Evolutionary conservation across 2,797 vertebrate genomes (phyloP), one percentile per base, ranked within the genome.

Genomic region (Euthynnus affinis): DNA sequence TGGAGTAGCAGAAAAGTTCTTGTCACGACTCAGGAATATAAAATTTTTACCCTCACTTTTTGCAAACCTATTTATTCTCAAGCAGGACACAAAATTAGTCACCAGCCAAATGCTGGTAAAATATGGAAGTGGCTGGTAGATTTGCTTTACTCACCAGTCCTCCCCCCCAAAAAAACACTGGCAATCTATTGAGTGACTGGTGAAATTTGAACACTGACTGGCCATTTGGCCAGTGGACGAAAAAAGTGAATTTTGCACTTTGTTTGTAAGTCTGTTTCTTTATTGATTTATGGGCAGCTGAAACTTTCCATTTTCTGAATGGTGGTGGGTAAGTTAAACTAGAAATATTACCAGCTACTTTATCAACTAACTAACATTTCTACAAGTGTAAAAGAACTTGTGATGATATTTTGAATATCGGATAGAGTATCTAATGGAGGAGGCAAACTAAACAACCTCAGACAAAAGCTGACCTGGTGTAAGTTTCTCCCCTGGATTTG

Each of bases 401-500:
- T 56, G 56, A 5, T 49, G 17, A 40, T 70, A n/a, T 17, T 58
- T 44, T 15, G 25, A 6, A 51, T 22, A 29, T 14, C 3, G 37
- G 5, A 48, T 3, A 15, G 12, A 20, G 15, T 12, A 10, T 9
- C 53, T 59, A 53, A n/a, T 66, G 22, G 32, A 23, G 27, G 32
- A 12, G 18, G 37, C 29, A 15, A 25, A 63, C 44, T 13, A 18
- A 53, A 6, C 3, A 15, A 6, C 29, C 34, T 5, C 9, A 37
- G 3, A 29, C 23, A 46, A 29, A 66, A 56, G 8, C 12, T 10
- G 5, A 17, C 2, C 40, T 78, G 17, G 27, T 73, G 48, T 27
- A 32, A 18, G n/a, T 49, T 57, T 27, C n/a, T 72, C 23, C 51
- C 56, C 6, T 8, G 49, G 27, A 57, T 57, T 49, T 71, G 53